Evolutionary conservation across 2,888 invertebrate genomes (phyloP).

Genomic region (Dorcus parallelipipedus): DNA sequence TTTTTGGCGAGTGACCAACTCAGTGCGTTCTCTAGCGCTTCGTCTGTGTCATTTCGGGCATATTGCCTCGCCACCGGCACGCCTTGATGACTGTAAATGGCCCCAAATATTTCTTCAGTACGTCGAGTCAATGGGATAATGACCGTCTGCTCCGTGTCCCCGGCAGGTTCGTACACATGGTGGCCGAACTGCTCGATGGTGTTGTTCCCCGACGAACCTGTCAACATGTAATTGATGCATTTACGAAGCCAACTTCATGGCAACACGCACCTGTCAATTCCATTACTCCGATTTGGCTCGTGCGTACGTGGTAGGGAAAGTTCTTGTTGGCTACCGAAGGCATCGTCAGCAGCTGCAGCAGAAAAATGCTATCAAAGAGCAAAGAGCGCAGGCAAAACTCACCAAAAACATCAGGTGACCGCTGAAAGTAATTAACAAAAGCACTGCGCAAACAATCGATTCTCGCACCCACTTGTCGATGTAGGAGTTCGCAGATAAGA

Average conservation of each 20-base stretch:
- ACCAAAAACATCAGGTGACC: conserved; percentile 68
- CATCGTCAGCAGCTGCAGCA: conserved; percentile 67
- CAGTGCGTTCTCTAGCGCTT: conserved; percentile 43
- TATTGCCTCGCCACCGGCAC: background rate
- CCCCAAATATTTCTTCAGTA: conserved; percentile 59
- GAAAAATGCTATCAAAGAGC: background rate
- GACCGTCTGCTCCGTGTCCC: conserved; percentile 54
- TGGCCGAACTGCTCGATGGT: conserved; percentile 60
- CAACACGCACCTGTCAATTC: conserved; percentile 48
- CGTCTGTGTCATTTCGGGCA: conserved; percentile 19
- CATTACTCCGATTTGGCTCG: conserved; percentile 75
- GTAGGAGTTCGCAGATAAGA: conserved; percentile 72
- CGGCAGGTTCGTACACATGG: conserved; percentile 60
- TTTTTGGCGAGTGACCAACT: conserved; percentile 47
- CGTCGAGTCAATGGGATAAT: conserved; percentile 63
- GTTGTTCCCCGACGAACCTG: conserved; percentile 50
- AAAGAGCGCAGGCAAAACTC: conserved; percentile 32
- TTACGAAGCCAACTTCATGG: background rate
- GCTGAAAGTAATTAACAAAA: conserved; percentile 58
- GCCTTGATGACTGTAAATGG: conserved; percentile 38
- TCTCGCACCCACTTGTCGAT: conserved; percentile 80
- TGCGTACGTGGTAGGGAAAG: conserved; percentile 87
- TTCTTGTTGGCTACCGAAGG: conserved; percentile 84
- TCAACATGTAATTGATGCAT: background rate
- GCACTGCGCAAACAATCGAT: conserved; percentile 66